Base-by-base conservation (phyloP, 2,888 invertebrate species). In the Sylvicola cinctus region DNA sequence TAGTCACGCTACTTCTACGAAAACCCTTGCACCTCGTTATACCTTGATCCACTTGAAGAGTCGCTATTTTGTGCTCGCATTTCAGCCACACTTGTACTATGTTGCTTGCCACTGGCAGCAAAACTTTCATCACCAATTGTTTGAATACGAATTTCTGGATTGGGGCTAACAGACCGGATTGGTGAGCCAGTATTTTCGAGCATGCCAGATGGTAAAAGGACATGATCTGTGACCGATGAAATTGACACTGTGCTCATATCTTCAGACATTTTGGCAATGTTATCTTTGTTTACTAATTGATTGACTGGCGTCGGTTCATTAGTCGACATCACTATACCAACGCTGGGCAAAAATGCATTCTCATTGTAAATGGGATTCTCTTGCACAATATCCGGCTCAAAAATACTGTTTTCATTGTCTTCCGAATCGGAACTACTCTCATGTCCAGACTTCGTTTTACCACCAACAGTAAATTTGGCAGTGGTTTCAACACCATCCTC, bases 331-430 rank as follows among this genome's bases (percentile, higher is more conserved):
- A 74, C 68, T 39, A 74, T 74, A n/a, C 74, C 66, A 32, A 72
- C 65, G 39, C 69, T 65, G 1, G 77, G 70, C 13, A 74, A 51
- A 43, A 74, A 72, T 5, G 67, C 59, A 37, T 69, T 56, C 41
- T 58, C 55, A 13, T 53, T 51, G 49, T 50, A 56, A 32, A 42
- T 33, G 3, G 64, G 63, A 37, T 63, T 63, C 43, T 63, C 50
- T 3, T 63, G 44, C 11, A 42, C 39, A 25, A 41, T 37, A 25
- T 58, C 55, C 3, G 57, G 55, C 39, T 58, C 58, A 34, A 61
- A 68, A 31, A 71, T 68, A 43, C 74, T 75, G 13, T 69, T 73
- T 12, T 71, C 68, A 39, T 67, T 68, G 12, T 74, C 74, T 29
- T 74, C 74, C 0, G 62, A 62, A 36, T 65, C 65, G 32, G 70